Conservation (phyloP, 2,113 vertebrate species). For the Agapornis roseicollis region DNA sequence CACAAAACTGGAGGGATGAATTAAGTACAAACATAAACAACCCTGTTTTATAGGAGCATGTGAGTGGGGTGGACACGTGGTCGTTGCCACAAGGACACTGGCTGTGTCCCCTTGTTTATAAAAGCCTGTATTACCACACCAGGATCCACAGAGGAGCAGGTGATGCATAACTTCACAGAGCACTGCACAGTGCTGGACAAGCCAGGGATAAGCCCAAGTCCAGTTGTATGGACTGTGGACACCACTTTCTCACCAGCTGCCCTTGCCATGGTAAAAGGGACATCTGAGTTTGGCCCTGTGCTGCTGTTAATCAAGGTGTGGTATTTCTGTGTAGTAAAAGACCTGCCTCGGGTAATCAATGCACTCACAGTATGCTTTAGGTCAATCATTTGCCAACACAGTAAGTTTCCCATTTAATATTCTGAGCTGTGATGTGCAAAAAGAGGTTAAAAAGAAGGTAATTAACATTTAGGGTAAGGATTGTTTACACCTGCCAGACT, state of each 20-base stretch:
- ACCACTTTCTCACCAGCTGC: neutral
- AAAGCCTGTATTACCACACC: neutral
- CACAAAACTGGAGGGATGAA: neutral
- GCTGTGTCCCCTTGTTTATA: neutral
- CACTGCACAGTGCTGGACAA: neutral
- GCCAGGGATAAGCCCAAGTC: neutral
- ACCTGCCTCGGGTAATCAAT: neutral
- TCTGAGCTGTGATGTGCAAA: neutral
- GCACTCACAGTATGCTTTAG: neutral
- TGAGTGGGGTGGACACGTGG: neutral
- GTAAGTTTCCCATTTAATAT: neutral
- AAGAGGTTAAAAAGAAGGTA: neutral
- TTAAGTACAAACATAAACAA: neutral
- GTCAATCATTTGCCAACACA: neutral
- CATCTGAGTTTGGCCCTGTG: neutral
- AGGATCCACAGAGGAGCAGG: neutral
- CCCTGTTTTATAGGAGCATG: neutral
- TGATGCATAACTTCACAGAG: neutral
- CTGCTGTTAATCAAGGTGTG: neutral
- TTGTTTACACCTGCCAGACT: fast-evolving
- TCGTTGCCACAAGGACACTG: neutral
- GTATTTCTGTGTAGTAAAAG: neutral
- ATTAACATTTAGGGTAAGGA: neutral
- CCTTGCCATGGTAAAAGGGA: neutral
- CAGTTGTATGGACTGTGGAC: neutral